Percentiles rank a stretch among this genome's conserved stretches.
phyloP scores from a whole-genome alignment of 2,888 invertebrate genomes.

The Morinoia aosen region DNA sequence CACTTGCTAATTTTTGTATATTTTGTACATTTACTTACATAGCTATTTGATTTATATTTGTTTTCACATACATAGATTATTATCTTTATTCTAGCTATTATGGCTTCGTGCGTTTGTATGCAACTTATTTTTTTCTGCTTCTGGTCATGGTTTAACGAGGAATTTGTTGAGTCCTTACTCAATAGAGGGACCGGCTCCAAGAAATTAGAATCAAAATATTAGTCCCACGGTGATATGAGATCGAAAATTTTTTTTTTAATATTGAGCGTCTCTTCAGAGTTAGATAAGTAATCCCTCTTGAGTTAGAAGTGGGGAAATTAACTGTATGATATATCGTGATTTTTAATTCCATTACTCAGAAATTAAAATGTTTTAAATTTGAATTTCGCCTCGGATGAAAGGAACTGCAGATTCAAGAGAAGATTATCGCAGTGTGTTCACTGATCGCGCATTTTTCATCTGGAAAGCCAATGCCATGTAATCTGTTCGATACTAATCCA shows the following conservation, averaged over 20 bases:
- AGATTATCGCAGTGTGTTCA: neutral
- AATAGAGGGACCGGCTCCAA: too few relatives aligned
- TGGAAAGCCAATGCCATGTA: neutral
- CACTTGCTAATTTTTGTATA: neutral
- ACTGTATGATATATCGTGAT: too few relatives aligned
- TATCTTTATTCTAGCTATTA: conserved; percentile 5
- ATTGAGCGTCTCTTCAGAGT: too few relatives aligned
- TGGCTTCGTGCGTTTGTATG: neutral
- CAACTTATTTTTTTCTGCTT: neutral
- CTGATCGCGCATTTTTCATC: neutral
- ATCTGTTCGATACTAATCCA: neutral
- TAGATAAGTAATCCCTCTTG: too few relatives aligned
- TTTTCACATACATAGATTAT: conserved; percentile 45
- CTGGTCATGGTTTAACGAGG: neutral
- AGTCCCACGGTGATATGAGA: too few relatives aligned
- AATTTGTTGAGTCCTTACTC: neutral
- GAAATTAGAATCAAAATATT: too few relatives aligned
- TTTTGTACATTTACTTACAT: conserved; percentile 8
- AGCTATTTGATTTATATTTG: conserved; percentile 5
- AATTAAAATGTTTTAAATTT: neutral
- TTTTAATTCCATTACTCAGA: neutral
- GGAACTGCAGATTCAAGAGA: neutral
- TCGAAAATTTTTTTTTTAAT: too few relatives aligned
- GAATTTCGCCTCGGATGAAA: too few relatives aligned
- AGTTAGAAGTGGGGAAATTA: too few relatives aligned